phyloP scores from a whole-genome alignment of 2,888 invertebrate species.

The Parelbella ahira region DNA sequence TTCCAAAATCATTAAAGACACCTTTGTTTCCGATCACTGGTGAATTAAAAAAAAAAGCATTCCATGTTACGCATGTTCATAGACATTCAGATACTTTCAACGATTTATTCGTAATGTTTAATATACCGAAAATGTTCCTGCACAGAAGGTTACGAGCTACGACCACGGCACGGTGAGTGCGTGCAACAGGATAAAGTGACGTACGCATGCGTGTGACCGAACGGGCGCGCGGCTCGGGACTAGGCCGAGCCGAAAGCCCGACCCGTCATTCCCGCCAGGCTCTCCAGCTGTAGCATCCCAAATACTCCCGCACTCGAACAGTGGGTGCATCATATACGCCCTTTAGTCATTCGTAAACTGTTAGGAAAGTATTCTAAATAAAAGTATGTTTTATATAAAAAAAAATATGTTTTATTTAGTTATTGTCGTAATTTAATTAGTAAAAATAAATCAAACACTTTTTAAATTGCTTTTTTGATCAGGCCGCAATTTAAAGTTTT shows the following conservation, averaged over 20 bases:
- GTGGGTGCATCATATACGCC: too few species aligned
- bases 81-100: too few species aligned
- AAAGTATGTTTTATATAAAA: too few species aligned
- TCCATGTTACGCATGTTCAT: too few species aligned
- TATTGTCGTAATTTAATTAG: too few species aligned
- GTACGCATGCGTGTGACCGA: constrained; percentile 59
- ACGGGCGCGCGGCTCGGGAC: constrained; percentile 56
- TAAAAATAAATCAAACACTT: too few species aligned
- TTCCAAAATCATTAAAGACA: constrained; percentile 10
- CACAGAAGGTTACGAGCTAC: constrained; percentile 24
- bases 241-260: constrained; percentile 37
- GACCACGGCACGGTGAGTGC: constrained; percentile 38
- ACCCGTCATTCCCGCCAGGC: constrained; percentile 29
- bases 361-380: too few species aligned
- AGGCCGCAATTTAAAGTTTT: too few species aligned
- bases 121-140: constrained; percentile 10
- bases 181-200: constrained; percentile 50
- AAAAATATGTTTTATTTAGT: too few species aligned
- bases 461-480: too few species aligned
- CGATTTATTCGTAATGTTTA: constrained; percentile 15
- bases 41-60: constrained; percentile 1
- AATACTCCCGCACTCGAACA: neutral
- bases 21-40: constrained; percentile 6
- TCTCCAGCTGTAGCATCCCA: constrained; percentile 39
- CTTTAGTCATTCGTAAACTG: too few species aligned